phyloP scores from a whole-genome alignment of 2,888 invertebrate species.

The Epistrophella euchroma region DNA sequence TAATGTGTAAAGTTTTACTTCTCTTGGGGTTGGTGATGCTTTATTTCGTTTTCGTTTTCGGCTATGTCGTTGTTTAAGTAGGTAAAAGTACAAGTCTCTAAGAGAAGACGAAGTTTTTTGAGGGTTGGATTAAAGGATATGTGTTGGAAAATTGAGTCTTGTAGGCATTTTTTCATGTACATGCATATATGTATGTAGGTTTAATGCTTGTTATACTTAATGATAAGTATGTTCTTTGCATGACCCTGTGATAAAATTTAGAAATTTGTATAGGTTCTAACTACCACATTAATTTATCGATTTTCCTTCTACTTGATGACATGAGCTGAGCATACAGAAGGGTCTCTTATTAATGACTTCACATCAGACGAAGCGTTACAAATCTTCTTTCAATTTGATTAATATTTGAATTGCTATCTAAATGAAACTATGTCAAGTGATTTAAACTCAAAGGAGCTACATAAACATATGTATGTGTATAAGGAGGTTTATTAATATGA shows the following conservation, averaged over 20 bases:
- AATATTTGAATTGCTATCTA: constrained; percentile 22
- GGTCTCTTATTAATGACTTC: constrained; percentile 13
- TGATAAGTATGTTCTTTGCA: background rate
- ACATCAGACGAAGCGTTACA: background rate
- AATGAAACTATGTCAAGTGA: constrained; percentile 26
- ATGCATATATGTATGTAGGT: no score
- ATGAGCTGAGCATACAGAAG: background rate
- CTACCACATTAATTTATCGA: constrained; percentile 19
- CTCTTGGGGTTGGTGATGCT: background rate
- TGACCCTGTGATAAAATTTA: background rate
- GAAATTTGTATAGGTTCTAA: constrained; percentile 4
- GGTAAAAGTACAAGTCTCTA: background rate
- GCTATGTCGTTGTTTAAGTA: constrained; percentile 8
- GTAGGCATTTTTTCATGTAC: constrained; percentile 19
- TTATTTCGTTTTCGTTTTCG: background rate
- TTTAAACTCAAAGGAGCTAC: background rate
- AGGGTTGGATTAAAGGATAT: constrained; percentile 26
- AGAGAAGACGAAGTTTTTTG: background rate
- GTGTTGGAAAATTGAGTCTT: constrained; percentile 48
- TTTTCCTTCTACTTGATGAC: background rate
- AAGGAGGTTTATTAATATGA: constrained; percentile 6
- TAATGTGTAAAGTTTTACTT: constrained; percentile 62
- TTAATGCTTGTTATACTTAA: constrained; percentile 6
- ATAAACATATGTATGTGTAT: background rate
- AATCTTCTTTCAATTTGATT: constrained; percentile 17